A percentile compares a stretch with the other conserved stretches of the same genome.
phyloP scores from a whole-genome alignment of 2,888 invertebrate species.

The Hylaea fasciaria region DNA sequence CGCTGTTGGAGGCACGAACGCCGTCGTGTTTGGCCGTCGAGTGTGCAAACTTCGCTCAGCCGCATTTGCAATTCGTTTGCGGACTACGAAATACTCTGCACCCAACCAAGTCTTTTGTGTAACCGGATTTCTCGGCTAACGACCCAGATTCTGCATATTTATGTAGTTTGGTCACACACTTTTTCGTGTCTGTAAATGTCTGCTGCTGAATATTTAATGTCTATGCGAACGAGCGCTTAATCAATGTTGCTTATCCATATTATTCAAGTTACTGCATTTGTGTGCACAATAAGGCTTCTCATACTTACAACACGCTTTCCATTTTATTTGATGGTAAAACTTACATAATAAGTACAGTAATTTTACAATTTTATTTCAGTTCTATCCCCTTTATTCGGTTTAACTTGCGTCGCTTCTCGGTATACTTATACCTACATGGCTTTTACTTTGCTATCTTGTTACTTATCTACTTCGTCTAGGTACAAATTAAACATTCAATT shows the following conservation, averaged over 20 bases:
- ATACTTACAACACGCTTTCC: background rate
- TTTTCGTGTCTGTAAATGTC: slow-evolving; percentile 57
- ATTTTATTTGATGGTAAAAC: background rate
- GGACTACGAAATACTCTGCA: slow-evolving; percentile 71
- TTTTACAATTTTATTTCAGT: too few species aligned
- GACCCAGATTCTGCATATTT: slow-evolving; percentile 74
- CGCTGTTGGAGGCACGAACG: slow-evolving; percentile 30
- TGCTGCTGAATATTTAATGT: slow-evolving; percentile 38
- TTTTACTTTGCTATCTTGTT: too few species aligned
- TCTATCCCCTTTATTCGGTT: too few species aligned
- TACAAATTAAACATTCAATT: background rate
- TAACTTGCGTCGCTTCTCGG: too few species aligned
- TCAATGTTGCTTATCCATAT: slow-evolving; percentile 8
- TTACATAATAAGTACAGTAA: too few species aligned
- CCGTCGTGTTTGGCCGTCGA: slow-evolving; percentile 63
- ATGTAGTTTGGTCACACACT: slow-evolving; percentile 67
- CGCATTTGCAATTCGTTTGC: slow-evolving; percentile 75
- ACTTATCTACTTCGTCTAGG: too few species aligned
- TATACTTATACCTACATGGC: too few species aligned
- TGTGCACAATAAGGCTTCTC: background rate
- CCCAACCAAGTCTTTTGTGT: slow-evolving; percentile 73
- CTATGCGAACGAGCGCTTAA: slow-evolving; percentile 13
- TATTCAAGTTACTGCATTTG: slow-evolving; percentile 11
- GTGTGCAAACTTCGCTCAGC: slow-evolving; percentile 67
- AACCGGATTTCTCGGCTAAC: slow-evolving; percentile 75